A percentile compares a stretch with the other conserved stretches of the same genome.
These are phyloP conservation scores for Thalpophila matura DNA, from an alignment of 2,888 invertebrate genomes.

Conservation along the genomic window DNA sequence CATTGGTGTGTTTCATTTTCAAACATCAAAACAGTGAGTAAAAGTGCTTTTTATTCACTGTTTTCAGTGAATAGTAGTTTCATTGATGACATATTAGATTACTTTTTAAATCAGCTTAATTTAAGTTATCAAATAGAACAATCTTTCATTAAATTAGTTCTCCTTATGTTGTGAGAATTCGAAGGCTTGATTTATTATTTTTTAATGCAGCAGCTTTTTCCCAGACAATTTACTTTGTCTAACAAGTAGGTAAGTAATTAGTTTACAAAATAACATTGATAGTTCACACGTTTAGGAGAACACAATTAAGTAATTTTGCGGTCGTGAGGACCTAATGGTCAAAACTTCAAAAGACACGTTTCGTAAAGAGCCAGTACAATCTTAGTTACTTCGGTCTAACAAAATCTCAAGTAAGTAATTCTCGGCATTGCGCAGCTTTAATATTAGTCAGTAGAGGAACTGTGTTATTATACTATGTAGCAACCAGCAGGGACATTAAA, in stretches of 20 bases:
- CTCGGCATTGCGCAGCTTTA: conserved; percentile 23
- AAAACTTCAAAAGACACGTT: conserved; percentile 42
- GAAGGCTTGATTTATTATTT: conserved; percentile 22
- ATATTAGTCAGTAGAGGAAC: conserved; percentile 25
- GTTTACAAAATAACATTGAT: conserved; percentile 48
- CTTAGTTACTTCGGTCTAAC: conserved; percentile 26
- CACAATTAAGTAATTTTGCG: conserved; percentile 57
- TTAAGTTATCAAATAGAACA: not conserved
- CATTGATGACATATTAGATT: not conserved
- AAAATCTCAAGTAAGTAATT: conserved; percentile 36
- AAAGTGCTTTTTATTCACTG: no score
- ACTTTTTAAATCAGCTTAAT: not conserved
- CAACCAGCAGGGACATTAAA: conserved; percentile 14
- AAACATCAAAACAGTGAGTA: no score
- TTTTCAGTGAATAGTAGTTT: no score
- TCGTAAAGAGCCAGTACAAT: conserved; percentile 13
- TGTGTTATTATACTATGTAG: conserved; percentile 24
- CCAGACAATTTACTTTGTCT: conserved; percentile 37
- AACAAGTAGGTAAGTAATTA: conserved; percentile 52
- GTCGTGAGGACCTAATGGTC: conserved; percentile 48
- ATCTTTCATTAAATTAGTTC: conserved; percentile 6
- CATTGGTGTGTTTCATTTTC: no score
- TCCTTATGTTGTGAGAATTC: conserved; percentile 33
- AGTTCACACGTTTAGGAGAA: conserved; percentile 50
- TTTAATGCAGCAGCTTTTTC: conserved; percentile 44